Evolutionary conservation across 2,888 invertebrate species (phyloP).

Genomic region (Nomada fabriciana): DNA sequence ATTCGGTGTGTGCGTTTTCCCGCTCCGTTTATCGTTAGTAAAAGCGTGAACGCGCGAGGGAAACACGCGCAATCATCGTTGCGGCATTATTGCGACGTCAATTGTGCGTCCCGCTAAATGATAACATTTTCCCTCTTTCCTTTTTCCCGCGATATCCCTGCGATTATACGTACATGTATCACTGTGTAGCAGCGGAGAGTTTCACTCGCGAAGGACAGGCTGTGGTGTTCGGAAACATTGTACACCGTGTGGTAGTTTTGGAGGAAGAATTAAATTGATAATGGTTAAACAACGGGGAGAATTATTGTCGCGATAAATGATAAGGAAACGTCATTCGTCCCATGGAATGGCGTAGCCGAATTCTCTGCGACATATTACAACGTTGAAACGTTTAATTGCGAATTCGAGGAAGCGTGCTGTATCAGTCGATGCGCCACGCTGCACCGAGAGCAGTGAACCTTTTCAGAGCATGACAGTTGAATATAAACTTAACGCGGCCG

Average conservation of each 20-base stretch:
- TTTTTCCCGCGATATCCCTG: too few species aligned
- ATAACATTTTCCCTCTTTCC: neutral
- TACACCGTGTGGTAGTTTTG: too few species aligned
- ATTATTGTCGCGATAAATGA: conserved; percentile 33
- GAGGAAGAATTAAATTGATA: neutral
- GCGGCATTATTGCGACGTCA: neutral
- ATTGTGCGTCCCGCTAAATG: neutral
- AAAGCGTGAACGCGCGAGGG: neutral
- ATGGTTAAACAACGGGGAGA: neutral
- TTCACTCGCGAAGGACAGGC: too few species aligned
- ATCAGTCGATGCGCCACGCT: conserved; percentile 47
- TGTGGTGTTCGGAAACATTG: too few species aligned
- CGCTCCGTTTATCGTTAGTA: too few species aligned
- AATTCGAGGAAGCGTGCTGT: conserved; percentile 32
- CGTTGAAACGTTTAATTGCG: conserved; percentile 46
- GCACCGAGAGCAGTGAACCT: conserved; percentile 67
- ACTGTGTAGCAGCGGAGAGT: too few species aligned
- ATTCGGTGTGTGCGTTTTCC: neutral
- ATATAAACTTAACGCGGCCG: conserved; percentile 66
- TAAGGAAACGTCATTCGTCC: conserved; percentile 9
- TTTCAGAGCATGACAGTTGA: conserved; percentile 71
- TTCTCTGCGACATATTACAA: conserved; percentile 18
- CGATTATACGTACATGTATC: too few species aligned
- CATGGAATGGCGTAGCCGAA: conserved; percentile 29
- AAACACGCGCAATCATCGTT: conserved; percentile 4